phyloP scores from a whole-genome alignment of 2,888 invertebrate genomes.

The Catocala sponsa region DNA sequence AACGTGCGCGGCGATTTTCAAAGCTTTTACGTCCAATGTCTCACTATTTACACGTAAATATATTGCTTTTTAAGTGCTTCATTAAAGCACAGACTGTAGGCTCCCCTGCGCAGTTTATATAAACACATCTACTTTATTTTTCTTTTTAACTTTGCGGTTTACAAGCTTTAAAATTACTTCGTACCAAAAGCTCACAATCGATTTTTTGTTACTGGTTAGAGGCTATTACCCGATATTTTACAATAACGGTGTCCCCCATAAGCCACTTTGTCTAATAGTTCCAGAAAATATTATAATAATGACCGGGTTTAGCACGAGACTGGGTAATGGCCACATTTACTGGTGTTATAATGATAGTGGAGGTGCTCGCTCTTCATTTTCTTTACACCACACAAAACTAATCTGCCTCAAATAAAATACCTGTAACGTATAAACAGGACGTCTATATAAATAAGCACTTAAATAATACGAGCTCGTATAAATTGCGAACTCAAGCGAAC shows the following conservation, averaged over 20 bases:
- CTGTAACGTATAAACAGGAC: slow-evolving; percentile 28
- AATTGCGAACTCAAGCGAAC: slow-evolving; percentile 27
- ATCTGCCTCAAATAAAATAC: slow-evolving; percentile 41
- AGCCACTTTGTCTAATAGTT: neutral
- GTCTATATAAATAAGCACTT: slow-evolving; percentile 21
- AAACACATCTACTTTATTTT: neutral
- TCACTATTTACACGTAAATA: slow-evolving; percentile 36
- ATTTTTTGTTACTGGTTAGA: too few species aligned
- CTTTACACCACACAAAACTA: slow-evolving; percentile 17
- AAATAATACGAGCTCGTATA: slow-evolving; percentile 24
- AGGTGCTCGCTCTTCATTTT: neutral
- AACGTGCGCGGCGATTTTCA: slow-evolving; percentile 51
- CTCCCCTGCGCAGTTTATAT: neutral
- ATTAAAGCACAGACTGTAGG: neutral
- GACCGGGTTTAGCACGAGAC: slow-evolving; percentile 1
- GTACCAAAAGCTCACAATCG: too few species aligned
- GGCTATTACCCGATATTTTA: neutral
- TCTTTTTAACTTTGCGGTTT: too few species aligned
- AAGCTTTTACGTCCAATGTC: slow-evolving; percentile 36
- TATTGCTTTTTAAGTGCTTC: slow-evolving; percentile 17
- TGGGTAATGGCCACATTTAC: slow-evolving; percentile 1
- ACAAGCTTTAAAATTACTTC: too few species aligned
- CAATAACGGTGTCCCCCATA: neutral
- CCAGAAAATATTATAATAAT: slow-evolving; percentile 4
- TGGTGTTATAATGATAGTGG: neutral